These are phyloP conservation scores for Rachycentron canadum DNA, from an alignment of 2,797 vertebrate genomes.

Conservation along the genomic window DNA sequence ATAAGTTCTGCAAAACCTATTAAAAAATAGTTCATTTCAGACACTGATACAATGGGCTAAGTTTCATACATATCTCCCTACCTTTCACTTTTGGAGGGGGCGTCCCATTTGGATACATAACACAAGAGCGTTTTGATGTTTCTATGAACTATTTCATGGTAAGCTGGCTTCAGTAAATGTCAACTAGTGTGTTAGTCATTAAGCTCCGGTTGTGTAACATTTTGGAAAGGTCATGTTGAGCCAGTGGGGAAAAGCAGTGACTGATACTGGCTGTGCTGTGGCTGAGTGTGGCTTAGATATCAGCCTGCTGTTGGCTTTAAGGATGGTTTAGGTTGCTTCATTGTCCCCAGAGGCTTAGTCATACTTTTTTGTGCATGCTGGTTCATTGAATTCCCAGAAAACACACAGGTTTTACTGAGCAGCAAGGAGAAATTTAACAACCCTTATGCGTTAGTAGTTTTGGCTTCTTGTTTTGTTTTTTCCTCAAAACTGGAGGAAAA, in stretches of 20 bases:
- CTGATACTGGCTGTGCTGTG: constrained; percentile 47
- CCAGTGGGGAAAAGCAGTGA: constrained; percentile 63
- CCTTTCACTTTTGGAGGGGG: constrained; percentile 8
- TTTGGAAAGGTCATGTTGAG: constrained; percentile 81
- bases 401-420: not conserved
- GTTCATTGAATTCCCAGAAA: constrained; percentile 8
- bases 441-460: not conserved
- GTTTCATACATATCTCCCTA: constrained; percentile 5
- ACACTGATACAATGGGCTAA: not conserved
- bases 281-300: constrained; percentile 40
- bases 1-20: constrained; percentile 10
- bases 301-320: constrained; percentile 25
- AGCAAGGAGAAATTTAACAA: not conserved
- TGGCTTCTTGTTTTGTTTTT: not conserved
- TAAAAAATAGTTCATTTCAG: constrained; percentile 17
- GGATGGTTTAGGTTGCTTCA: constrained; percentile 36
- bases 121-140: constrained; percentile 66
- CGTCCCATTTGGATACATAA: constrained; percentile 45
- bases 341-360: constrained; percentile 26
- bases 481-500: not conserved
- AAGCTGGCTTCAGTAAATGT: constrained; percentile 81
- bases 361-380: constrained; percentile 14
- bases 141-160: constrained; percentile 63
- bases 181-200: constrained; percentile 81
- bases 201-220: constrained; percentile 66